phyloP scores from a whole-genome alignment of 2,113 vertebrate species.

The Pitta sordida region DNA sequence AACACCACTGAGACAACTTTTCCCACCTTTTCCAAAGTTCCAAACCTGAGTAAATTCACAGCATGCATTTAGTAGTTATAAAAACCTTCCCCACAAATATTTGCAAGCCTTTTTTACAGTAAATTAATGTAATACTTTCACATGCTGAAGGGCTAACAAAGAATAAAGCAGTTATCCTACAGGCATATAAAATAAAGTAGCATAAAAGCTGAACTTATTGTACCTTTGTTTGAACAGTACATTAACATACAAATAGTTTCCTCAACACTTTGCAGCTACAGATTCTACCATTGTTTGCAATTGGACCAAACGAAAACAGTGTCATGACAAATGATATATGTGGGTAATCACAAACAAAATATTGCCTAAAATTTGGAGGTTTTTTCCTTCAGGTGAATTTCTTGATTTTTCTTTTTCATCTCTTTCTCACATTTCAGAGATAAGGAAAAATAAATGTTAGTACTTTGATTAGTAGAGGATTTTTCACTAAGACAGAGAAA shows the following conservation, averaged over 20 bases:
- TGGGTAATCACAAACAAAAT: neutral
- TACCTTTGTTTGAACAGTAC: neutral
- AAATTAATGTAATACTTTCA: neutral
- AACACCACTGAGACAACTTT: neutral
- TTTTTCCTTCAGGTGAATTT: neutral
- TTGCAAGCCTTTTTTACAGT: neutral
- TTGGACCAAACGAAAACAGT: neutral
- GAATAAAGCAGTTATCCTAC: neutral
- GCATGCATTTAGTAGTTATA: neutral
- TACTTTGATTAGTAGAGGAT: neutral
- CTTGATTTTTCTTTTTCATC: neutral
- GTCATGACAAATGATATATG: neutral
- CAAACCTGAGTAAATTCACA: neutral
- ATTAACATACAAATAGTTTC: neutral
- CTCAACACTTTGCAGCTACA: neutral
- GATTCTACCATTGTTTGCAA: neutral
- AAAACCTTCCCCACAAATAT: neutral
- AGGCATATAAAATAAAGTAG: neutral
- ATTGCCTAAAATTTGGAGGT: neutral
- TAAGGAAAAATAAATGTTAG: neutral
- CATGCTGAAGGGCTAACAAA: neutral
- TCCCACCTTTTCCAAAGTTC: neutral
- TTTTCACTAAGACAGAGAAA: neutral
- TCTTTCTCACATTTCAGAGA: neutral
- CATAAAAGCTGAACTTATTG: neutral